Evolutionary conservation across 2,797 vertebrate species (phyloP).

Genomic region (Sylvia borin): DNA sequence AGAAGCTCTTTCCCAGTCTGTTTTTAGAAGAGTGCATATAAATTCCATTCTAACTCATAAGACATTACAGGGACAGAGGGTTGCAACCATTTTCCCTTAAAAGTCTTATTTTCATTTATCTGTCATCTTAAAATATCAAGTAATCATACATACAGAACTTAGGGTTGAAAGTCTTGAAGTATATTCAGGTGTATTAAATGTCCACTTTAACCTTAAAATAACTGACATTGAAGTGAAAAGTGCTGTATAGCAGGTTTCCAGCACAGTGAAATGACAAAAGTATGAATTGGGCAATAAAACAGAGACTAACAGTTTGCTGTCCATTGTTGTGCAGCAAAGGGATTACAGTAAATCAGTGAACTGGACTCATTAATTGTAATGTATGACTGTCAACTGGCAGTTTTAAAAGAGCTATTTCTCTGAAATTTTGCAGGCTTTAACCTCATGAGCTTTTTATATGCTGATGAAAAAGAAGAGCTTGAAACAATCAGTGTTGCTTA

Average conservation of each 20-base stretch:
- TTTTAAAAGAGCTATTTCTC: not conserved
- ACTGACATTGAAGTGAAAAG: not conserved
- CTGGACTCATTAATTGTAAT: not conserved
- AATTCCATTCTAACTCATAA: not conserved
- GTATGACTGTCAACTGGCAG: not conserved
- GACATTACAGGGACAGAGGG: not conserved
- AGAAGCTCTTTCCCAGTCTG: not conserved
- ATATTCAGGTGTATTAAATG: not conserved
- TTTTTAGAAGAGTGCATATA: not conserved
- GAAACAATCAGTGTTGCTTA: not conserved
- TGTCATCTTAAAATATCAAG: not conserved
- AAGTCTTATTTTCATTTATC: not conserved
- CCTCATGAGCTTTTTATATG: not conserved
- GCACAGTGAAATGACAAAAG: not conserved
- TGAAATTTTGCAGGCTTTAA: not conserved
- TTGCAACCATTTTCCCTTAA: not conserved
- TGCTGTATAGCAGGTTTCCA: not conserved
- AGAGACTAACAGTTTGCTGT: not conserved
- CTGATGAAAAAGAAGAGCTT: not conserved
- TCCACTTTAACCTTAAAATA: not conserved
- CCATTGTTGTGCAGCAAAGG: not conserved
- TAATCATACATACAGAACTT: not conserved
- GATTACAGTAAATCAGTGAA: not conserved
- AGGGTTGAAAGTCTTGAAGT: not conserved
- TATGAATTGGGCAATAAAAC: not conserved